Conservation (phyloP, 2,797 vertebrate genomes). For the Karalla daura region DNA sequence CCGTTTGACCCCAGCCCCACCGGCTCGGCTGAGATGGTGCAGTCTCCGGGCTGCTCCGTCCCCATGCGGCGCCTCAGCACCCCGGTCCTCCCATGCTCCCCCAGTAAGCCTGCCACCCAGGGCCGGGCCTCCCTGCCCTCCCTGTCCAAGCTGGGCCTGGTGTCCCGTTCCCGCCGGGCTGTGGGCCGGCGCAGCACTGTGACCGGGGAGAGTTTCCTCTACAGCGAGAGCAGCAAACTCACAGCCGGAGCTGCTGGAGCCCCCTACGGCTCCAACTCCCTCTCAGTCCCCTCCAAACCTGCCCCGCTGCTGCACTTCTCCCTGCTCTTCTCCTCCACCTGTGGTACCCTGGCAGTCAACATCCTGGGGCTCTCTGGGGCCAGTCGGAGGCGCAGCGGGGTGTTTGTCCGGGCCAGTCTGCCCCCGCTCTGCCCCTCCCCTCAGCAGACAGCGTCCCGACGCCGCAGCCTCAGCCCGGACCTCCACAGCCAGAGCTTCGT, state of each 20-base stretch:
- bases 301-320: slow-evolving; percentile 81
- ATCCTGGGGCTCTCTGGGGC: slow-evolving; percentile 79
- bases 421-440: slow-evolving; percentile 79
- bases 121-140: slow-evolving; percentile 82
- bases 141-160: slow-evolving; percentile 78
- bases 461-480: slow-evolving; percentile 79
- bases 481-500: slow-evolving; percentile 76
- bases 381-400: slow-evolving; percentile 72
- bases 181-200: slow-evolving; percentile 79
- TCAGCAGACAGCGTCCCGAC: slow-evolving; percentile 66
- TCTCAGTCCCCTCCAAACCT: slow-evolving; percentile 61
- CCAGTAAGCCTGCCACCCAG: slow-evolving; percentile 48
- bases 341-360: slow-evolving; percentile 76
- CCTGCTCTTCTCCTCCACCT: slow-evolving; percentile 75
- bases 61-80: slow-evolving; percentile 68
- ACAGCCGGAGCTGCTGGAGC: slow-evolving; percentile 11
- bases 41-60: slow-evolving; percentile 45
- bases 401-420: slow-evolving; percentile 80
- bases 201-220: slow-evolving; percentile 66
- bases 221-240: slow-evolving; percentile 67
- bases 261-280: slow-evolving; percentile 58
- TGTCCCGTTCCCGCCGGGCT: slow-evolving; percentile 70
- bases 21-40: slow-evolving; percentile 41
- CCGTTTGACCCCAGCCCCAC: slow-evolving; percentile 56
- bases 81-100: slow-evolving; percentile 54